These are phyloP conservation scores for Agonum fuliginosum DNA, from an alignment of 2,888 invertebrate genomes.

Conservation along the genomic window DNA sequence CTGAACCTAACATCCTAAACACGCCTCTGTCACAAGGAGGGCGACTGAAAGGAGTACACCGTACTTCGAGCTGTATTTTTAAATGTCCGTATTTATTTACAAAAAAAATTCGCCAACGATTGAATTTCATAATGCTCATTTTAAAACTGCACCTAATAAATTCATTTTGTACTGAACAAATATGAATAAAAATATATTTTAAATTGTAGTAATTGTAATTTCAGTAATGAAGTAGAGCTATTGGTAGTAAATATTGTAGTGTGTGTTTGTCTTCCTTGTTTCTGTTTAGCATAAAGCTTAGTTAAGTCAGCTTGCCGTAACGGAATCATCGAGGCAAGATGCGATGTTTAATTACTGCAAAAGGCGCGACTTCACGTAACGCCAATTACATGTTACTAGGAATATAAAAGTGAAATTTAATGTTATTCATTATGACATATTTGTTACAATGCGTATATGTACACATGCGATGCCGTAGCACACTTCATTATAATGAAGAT, in stretches of 20 bases:
- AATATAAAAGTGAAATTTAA: slow-evolving; percentile 37
- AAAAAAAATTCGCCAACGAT: too few species aligned
- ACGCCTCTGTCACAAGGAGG: too few species aligned
- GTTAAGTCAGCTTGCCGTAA: not conserved
- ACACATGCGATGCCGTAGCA: not conserved
- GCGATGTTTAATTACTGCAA: slow-evolving; percentile 22
- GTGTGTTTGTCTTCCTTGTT: too few species aligned
- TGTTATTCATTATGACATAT: slow-evolving; percentile 40
- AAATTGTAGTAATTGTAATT: not conserved
- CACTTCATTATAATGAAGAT: too few species aligned
- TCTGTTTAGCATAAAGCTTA: not conserved
- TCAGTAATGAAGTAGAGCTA: not conserved
- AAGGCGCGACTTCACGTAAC: slow-evolving; percentile 28
- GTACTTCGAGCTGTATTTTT: too few species aligned
- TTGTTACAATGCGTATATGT: slow-evolving; percentile 37
- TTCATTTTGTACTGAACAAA: too few species aligned
- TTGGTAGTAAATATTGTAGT: too few species aligned
- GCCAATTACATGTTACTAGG: slow-evolving; percentile 22
- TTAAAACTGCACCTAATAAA: too few species aligned
- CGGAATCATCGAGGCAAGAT: slow-evolving; percentile 6
- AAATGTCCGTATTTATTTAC: too few species aligned
- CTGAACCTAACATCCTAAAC: too few species aligned
- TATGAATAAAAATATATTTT: not conserved
- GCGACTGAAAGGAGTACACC: too few species aligned
- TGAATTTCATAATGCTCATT: too few species aligned